phyloP scores from a whole-genome alignment of 1,140 invertebrate genomes.

The Bradynema listronoti region DNA sequence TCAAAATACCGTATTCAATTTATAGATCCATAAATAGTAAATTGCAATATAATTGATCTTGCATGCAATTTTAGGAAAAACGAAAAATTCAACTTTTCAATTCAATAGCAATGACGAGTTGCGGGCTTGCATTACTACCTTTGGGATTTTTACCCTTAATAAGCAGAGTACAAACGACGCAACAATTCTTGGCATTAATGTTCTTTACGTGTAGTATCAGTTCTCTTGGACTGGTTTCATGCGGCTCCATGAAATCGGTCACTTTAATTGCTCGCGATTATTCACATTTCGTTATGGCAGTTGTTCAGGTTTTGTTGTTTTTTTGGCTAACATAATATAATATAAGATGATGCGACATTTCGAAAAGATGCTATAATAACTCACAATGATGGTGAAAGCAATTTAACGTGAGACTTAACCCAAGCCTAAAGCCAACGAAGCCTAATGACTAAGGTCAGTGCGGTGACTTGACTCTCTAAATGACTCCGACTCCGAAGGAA shows the following conservation, averaged over 20 bases:
- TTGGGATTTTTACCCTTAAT: constrained; percentile 31
- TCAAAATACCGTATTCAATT: too few relatives aligned
- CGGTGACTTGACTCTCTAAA: too few relatives aligned
- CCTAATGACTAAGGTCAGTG: too few relatives aligned
- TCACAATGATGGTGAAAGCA: too few relatives aligned
- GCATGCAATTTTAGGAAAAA: constrained; percentile 18
- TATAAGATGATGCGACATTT: too few relatives aligned
- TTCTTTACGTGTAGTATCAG: constrained; percentile 21
- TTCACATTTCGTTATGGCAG: constrained; percentile 30
- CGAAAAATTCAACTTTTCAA: constrained; percentile 43
- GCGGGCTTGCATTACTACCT: constrained; percentile 31
- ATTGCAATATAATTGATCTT: constrained; percentile 18
- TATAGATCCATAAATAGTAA: too few relatives aligned
- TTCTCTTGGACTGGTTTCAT: constrained; percentile 24
- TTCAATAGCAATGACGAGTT: constrained; percentile 39
- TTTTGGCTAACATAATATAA: too few relatives aligned
- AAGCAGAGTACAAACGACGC: neutral
- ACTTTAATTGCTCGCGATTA: constrained; percentile 19
- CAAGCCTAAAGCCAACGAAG: too few relatives aligned
- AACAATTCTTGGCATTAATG: constrained; percentile 24
- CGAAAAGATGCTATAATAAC: too few relatives aligned
- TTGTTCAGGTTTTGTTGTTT: constrained; percentile 30
- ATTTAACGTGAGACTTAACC: too few relatives aligned
- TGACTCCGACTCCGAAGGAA: too few relatives aligned
- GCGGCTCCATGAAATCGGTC: constrained; percentile 25